Conservation (phyloP, 2,113 vertebrate species). For the Opisthocomus hoazin region DNA sequence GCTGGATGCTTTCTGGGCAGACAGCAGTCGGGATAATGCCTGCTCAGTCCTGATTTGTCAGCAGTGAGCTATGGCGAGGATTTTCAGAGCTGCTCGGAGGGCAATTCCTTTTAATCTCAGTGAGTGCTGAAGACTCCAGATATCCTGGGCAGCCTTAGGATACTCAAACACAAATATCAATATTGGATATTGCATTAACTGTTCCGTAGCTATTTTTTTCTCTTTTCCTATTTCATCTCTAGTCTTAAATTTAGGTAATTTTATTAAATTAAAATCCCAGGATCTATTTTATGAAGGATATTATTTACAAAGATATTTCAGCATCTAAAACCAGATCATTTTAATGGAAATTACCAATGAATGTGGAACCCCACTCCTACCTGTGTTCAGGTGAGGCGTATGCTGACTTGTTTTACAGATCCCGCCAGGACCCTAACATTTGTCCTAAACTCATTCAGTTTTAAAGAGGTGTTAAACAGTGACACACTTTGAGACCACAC, state of each 20-base stretch:
- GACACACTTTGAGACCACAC: background rate
- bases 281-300: background rate
- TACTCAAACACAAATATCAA: background rate
- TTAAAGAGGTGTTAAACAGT: background rate
- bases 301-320: background rate
- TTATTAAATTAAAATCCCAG: background rate
- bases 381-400: background rate
- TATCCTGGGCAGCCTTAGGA: background rate
- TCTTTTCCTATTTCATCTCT: background rate
- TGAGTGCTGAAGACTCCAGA: background rate
- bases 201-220: background rate
- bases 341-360: background rate
- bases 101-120: background rate
- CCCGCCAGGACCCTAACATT: background rate
- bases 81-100: background rate
- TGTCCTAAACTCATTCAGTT: background rate
- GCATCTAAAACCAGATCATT: background rate
- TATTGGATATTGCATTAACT: background rate
- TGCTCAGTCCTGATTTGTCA: background rate
- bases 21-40: background rate
- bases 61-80: background rate
- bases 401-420: background rate
- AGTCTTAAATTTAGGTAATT: background rate
- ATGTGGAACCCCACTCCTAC: background rate
- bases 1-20: fast-evolving